Percentiles rank a stretch among this genome's conserved stretches.
These are phyloP conservation scores for Hippoglossus stenolepis DNA, from an alignment of 2,113 vertebrate genomes.

Conservation along the genomic window DNA sequence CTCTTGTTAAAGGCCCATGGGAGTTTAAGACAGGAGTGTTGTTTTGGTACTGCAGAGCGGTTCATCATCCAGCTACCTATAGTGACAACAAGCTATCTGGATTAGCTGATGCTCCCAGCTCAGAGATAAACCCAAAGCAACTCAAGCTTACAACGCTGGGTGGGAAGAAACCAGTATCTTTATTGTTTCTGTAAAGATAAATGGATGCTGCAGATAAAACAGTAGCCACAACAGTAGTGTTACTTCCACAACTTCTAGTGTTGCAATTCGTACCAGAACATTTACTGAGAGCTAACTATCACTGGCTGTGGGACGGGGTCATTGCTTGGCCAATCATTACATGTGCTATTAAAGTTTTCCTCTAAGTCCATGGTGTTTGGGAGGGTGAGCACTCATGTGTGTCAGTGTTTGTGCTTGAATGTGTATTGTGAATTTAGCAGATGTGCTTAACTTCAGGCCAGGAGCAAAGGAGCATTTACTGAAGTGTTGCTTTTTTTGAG, in stretches of 20 bases:
- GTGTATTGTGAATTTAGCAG: conserved; percentile 17
- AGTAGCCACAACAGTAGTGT: not conserved
- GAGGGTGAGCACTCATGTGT: not conserved
- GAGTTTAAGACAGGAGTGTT: conserved; percentile 22
- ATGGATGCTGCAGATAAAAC: not conserved
- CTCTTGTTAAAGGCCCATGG: not conserved
- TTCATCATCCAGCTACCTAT: not conserved
- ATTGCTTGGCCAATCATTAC: not conserved
- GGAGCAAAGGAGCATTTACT: conserved; percentile 19
- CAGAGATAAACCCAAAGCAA: not conserved
- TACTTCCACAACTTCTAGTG: not conserved
- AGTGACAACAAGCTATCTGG: not conserved
- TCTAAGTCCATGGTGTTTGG: not conserved
- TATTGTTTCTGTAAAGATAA: not conserved
- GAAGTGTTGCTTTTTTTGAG: conserved; percentile 11
- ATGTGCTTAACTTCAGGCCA: conserved; percentile 15
- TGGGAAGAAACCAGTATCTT: not conserved
- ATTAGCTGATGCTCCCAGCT: conserved; percentile 4
- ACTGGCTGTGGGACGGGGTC: not conserved
- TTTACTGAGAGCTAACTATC: too few species aligned
- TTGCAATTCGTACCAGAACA: not conserved
- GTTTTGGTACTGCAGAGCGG: conserved; percentile 8
- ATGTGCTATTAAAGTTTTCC: not conserved
- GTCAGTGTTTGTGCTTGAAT: conserved; percentile 2
- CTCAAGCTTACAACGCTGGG: not conserved